Base-by-base conservation (phyloP, 2,797 vertebrate species). In the Tapera naevia region DNA sequence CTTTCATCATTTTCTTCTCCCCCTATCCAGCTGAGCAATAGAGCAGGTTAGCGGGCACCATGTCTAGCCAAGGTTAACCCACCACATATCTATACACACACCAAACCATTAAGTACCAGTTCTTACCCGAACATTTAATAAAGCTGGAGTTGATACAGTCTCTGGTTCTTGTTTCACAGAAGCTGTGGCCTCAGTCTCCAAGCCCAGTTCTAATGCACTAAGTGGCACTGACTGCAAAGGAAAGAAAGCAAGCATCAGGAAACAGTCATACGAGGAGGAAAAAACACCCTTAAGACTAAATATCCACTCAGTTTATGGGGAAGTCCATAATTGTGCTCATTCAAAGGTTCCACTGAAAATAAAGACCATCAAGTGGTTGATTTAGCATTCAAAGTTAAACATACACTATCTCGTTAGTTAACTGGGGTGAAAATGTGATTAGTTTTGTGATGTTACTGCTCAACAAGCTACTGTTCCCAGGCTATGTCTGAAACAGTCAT, bases 41-140 rank as follows among this genome's bases (percentile, higher is more conserved):
- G 25, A 86, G 57, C 18, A 15, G 43, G 60, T 78, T 8, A 53
- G 46, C 3, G 43, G 48, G 56, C 60, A 83, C 51, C 75, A 71
- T 39, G 48, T 24, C 39, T 69, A 88, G 70, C 48, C 73, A 74
- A 56, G 50, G 51, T 14, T 8, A 66, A 62, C 83, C 80, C 61
- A 54, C 15, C 56, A 27, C 25, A 64, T 10, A 64, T n/a, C n/a
- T 9, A 10, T 1, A 4, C 41, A 32, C 28, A 54, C 37, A 23
- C 11, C 41, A 45, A 75, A 78, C 4, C 62, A 88, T 50, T 23
- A 74, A 50, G 54, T 28, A n/a, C 0, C 74, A 82, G 64, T 7
- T 74, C 98, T 98, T 97, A 99, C 99, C 98, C 99, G 98, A 97
- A 99, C 98, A 95, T 99, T 98, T 95, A 99, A 86, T 21, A 98